phyloP scores from a whole-genome alignment of 2,797 vertebrate species.

The Gouania willdenowi region DNA sequence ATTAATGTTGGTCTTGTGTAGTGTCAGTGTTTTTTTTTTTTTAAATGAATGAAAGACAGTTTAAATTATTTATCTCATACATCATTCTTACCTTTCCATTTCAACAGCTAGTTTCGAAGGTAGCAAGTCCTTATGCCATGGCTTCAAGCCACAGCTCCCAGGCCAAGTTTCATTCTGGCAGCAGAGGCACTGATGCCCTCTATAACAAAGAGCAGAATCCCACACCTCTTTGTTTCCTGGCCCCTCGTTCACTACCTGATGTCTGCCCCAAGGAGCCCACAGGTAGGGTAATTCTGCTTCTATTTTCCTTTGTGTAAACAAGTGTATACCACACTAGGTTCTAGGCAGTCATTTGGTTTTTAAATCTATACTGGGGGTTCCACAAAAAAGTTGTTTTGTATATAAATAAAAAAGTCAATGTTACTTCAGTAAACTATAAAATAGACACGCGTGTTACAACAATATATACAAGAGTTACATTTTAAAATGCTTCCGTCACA shows the following conservation, averaged over 20 bases:
- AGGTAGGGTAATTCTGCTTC: slow-evolving; percentile 66
- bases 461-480: too few species aligned
- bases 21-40: background rate
- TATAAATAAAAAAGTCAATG: too few species aligned
- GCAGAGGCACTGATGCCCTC: slow-evolving; percentile 77
- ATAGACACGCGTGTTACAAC: too few species aligned
- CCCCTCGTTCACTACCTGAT: slow-evolving; percentile 86
- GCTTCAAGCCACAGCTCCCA: slow-evolving; percentile 91
- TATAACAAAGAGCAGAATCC: slow-evolving; percentile 84
- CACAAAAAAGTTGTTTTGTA: too few species aligned
- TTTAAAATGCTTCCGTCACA: too few species aligned
- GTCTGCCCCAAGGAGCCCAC: slow-evolving; percentile 95
- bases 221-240: slow-evolving; percentile 67
- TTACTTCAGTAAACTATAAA: too few species aligned
- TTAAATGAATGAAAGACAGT: background rate
- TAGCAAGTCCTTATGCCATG: slow-evolving; percentile 86
- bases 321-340: too few species aligned
- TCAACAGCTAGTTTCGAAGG: slow-evolving; percentile 75
- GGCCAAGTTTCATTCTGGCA: slow-evolving; percentile 81
- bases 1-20: too few species aligned
- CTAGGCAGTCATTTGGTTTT: too few species aligned
- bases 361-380: too few species aligned
- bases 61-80: too few species aligned
- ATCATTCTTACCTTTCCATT: background rate
- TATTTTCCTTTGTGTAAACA: too few species aligned